Base-by-base conservation (phyloP, 2,113 vertebrate species). In the Passer montanus region DNA sequence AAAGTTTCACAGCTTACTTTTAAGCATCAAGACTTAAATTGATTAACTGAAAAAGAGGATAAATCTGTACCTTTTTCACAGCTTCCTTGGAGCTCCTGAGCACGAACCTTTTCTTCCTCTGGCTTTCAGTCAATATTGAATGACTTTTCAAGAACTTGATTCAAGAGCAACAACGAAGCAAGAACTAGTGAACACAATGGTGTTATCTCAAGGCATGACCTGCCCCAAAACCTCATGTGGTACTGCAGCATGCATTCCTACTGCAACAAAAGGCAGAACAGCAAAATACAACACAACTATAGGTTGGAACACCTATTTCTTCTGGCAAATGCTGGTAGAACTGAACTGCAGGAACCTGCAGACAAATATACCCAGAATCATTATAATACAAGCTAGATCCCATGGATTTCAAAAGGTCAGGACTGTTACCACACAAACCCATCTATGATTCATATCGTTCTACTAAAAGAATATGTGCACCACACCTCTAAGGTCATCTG, bases 1-100 rank as follows among this genome's bases (percentile, higher is more conserved):
- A 77, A 91, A 96, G 64, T 52, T 70, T 91, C 81, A 68, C 68
- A 69, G 39, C 35, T 88, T 90, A 63, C 68, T 92, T 77, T 72
- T 77, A 87, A 89, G 52, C n/a, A 91, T 58, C 64, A 55, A 27
- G 53, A 67, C 35, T 85, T 66, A 47, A 39, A 87, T 9, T 49
- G 66, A 84, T 86, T 89, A 93, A 59, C 69, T 66, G 67, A 83
- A 89, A 87, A 75, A 69, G 41, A 33, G 28, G 37, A 89, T 60
- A 60, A 59, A 78, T 49, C n/a, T 72, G 37, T 41, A 58, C 1
- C 0, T 76, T 95, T 93, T 90, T n/a, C 72, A 87, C 53, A 89
- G 64, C 27, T 56, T 67, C 68, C 35, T 37, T 4, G 7, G 47
- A 86, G 43, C 70, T 68, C 35, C 8, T 37, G 39, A 31, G 39